Evolutionary conservation across 2,888 invertebrate species (phyloP).

Genomic region (Phengaris arion): DNA sequence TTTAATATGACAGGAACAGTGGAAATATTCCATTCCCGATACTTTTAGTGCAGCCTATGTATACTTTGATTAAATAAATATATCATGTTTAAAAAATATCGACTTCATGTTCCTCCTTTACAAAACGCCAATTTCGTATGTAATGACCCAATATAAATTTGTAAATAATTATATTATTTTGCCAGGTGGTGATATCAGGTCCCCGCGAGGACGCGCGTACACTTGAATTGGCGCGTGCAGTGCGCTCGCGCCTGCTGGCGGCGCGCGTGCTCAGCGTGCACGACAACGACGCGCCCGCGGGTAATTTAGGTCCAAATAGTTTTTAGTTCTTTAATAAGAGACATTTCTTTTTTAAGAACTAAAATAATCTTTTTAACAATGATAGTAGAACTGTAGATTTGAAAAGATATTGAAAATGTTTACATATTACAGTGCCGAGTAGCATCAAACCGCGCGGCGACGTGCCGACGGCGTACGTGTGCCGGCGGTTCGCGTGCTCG

Average conservation of each 20-base stretch:
- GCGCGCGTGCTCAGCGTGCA: slow-evolving; percentile 84
- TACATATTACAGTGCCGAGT: slow-evolving; percentile 57
- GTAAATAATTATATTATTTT: neutral
- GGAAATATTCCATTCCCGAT: no score
- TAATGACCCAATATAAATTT: no score
- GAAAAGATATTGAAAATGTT: no score
- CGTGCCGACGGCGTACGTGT: slow-evolving; percentile 87
- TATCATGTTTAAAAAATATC: no score
- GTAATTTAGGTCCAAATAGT: slow-evolving; percentile 56
- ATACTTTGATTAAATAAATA: no score
- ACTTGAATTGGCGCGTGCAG: slow-evolving; percentile 82
- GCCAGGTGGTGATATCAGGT: slow-evolving; percentile 84
- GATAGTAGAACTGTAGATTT: no score
- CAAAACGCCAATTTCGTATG: no score
- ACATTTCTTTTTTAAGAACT: no score
- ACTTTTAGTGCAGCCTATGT: no score
- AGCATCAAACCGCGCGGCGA: slow-evolving; percentile 78
- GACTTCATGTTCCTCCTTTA: no score
- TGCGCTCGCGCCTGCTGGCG: slow-evolving; percentile 83
- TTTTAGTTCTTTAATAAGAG: neutral
- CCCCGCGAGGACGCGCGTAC: slow-evolving; percentile 82
- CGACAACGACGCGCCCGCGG: slow-evolving; percentile 74
- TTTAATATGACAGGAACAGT: no score
- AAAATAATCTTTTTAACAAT: no score
- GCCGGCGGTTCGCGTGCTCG: slow-evolving; percentile 86